Evolutionary conservation across 2,888 invertebrate genomes (phyloP).

Genomic region (Eudemis profundana): DNA sequence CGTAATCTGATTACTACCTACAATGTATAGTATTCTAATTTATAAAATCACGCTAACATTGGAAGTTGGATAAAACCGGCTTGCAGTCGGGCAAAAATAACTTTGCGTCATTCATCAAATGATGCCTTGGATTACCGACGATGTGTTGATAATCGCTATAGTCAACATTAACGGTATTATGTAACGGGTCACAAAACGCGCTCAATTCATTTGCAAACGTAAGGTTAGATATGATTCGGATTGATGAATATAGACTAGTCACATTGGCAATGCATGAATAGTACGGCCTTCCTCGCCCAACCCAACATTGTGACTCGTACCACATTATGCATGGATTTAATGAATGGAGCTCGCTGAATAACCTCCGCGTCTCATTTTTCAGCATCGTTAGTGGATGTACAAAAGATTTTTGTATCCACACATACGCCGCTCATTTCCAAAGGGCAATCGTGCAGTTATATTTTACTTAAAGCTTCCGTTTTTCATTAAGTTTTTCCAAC

Average conservation of each 20-base stretch:
- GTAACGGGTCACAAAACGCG: conserved; percentile 31
- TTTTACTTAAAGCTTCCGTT: conserved; percentile 17
- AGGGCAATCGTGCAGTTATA: conserved; percentile 36
- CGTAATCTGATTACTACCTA: no score
- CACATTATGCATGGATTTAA: conserved; percentile 57
- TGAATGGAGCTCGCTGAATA: conserved; percentile 71
- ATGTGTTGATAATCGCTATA: conserved; percentile 17
- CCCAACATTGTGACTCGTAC: conserved; percentile 68
- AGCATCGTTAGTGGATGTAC: conserved; percentile 61
- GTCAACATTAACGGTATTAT: conserved; percentile 28
- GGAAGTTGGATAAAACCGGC: no score
- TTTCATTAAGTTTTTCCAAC: conserved; percentile 10
- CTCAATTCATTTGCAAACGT: conserved; percentile 37
- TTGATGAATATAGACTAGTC: conserved; percentile 61
- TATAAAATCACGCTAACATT: background rate
- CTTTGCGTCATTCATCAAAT: background rate
- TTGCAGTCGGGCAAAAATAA: background rate
- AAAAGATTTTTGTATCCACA: conserved; percentile 52
- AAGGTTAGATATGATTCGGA: conserved; percentile 52
- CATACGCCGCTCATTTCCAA: conserved; percentile 47
- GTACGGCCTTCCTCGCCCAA: conserved; percentile 78
- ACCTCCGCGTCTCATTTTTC: conserved; percentile 66
- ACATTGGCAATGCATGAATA: conserved; percentile 70
- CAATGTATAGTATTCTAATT: no score
- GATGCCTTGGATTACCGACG: background rate